Percentiles rank a stretch among this genome's conserved stretches.
Conservation (phyloP, 1,140 invertebrate genomes). For the Ruditapes philippinarum region DNA sequence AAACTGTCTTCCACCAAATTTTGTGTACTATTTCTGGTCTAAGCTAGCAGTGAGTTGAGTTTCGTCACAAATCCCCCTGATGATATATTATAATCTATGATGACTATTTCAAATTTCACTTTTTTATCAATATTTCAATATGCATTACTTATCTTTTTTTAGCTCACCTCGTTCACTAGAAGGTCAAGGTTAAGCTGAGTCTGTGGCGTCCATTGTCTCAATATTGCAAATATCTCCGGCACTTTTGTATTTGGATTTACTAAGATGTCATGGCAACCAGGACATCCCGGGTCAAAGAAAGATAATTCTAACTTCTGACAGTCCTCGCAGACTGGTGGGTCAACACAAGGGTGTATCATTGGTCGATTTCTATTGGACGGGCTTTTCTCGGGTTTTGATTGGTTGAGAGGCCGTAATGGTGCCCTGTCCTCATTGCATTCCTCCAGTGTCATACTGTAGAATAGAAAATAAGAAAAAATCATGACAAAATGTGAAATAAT, state of each 20-base stretch:
- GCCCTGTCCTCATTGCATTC: conserved; percentile 40
- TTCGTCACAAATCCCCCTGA: no score
- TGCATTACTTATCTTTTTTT: no score
- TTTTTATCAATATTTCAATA: no score
- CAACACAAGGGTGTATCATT: conserved; percentile 87
- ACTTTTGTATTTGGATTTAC: conserved; percentile 85
- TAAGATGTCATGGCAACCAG: conserved; percentile 86
- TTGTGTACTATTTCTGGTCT: no score
- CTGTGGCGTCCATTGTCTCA: conserved; percentile 89
- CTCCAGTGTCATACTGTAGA: conserved; percentile 53
- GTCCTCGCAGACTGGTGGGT: conserved; percentile 87
- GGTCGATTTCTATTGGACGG: conserved; percentile 75
- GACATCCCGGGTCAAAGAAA: conserved; percentile 88
- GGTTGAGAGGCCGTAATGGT: conserved; percentile 39
- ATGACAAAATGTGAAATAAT: not conserved
- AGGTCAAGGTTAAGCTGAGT: conserved; percentile 88
- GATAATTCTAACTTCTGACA: conserved; percentile 87
- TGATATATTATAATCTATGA: no score
- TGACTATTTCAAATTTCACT: no score
- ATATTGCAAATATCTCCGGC: conserved; percentile 88
- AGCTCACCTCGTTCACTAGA: conserved; percentile 86
- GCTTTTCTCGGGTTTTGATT: conserved; percentile 51
- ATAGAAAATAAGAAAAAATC: not conserved
- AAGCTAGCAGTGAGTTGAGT: no score
- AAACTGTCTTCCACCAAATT: no score